Evolutionary conservation across 2,113 vertebrate species (phyloP).

Genomic region (Alosa alosa): DNA sequence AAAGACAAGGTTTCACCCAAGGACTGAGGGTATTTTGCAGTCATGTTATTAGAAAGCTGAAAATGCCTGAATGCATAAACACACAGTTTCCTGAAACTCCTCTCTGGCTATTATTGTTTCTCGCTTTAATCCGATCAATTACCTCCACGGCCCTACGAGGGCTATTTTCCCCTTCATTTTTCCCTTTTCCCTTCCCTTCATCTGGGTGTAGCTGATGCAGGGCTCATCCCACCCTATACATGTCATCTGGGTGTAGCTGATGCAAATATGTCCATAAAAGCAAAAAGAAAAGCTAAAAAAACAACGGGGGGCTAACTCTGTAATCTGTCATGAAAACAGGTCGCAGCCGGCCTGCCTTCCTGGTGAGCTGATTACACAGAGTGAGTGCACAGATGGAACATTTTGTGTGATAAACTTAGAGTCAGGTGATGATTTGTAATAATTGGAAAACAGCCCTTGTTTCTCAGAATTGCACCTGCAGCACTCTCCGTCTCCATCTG

Average conservation of each 20-base stretch:
- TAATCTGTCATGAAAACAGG: constrained; percentile 39
- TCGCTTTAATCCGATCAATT: not conserved
- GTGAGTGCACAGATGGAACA: constrained; percentile 39
- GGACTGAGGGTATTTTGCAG: not conserved
- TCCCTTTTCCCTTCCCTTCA: too few relatives aligned
- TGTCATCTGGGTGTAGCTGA: not conserved
- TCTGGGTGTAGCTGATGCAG: not conserved
- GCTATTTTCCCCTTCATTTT: not conserved
- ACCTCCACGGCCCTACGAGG: not conserved
- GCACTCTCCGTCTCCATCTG: not conserved
- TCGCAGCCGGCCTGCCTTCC: constrained; percentile 41
- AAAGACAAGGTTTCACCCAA: not conserved
- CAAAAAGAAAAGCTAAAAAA: not conserved
- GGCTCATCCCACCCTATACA: too few relatives aligned
- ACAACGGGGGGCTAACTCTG: not conserved
- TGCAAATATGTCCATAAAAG: constrained; percentile 31
- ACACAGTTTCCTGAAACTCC: not conserved
- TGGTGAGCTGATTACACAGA: constrained; percentile 41
- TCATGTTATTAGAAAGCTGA: not conserved
- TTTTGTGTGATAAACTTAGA: constrained; percentile 50
- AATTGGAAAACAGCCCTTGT: constrained; percentile 41
- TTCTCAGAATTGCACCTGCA: constrained; percentile 41
- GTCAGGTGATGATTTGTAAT: constrained; percentile 48
- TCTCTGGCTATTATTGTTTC: not conserved
- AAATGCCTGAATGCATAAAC: not conserved